Evolutionary conservation across 1,140 invertebrate species (phyloP), one percentile per base, ranked within the genome.

Genomic region (Acromyrmex charruanus): DNA sequence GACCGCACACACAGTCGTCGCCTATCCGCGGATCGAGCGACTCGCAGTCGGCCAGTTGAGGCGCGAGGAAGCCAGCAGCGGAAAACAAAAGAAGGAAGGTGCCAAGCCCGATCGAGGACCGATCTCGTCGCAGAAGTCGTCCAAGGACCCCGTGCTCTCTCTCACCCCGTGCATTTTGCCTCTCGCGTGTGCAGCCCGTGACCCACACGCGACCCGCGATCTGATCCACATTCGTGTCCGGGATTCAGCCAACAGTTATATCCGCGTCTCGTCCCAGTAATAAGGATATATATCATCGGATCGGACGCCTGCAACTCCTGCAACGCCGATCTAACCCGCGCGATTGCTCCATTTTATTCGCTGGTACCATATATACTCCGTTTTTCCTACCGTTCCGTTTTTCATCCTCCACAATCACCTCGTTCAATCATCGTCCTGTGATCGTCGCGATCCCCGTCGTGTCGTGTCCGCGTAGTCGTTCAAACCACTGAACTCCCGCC

Each of bases 31-130:
- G 69, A 75, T 75, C 69, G 80, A 84, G 80, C 69, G 80, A 68
- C 85, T 86, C 85, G 85, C 80, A 84, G 80, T 84, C 55, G 80
- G 80, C 80, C 69, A 75, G 80, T 75, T 58, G 80, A 84, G 80
- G 80, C 80, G 80, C n/a, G 80, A 84, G 80, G 80, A 84, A 84
- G 55, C 80, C 71, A 84, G 28, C 80, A 84, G 80, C 69, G 80
- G 55, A 61, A 84, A 84, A 84, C 80, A 84, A 84, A 84, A 84
- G 80, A 84, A 84, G 69, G 80, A 84, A 84, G 69, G 80, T 63
- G 69, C 69, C 69, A 74, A 71, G 31, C 68, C 68, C 68, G 53
- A 35, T 82, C 80, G 80, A 82, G 80, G 69, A 82, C 69, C 80
- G 80, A 82, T 82, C 80, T 82, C 80, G 68, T 74, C 80, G 80